These are phyloP conservation scores for Penelope pileata DNA, from an alignment of 2,113 vertebrate species.

Conservation along the genomic window DNA sequence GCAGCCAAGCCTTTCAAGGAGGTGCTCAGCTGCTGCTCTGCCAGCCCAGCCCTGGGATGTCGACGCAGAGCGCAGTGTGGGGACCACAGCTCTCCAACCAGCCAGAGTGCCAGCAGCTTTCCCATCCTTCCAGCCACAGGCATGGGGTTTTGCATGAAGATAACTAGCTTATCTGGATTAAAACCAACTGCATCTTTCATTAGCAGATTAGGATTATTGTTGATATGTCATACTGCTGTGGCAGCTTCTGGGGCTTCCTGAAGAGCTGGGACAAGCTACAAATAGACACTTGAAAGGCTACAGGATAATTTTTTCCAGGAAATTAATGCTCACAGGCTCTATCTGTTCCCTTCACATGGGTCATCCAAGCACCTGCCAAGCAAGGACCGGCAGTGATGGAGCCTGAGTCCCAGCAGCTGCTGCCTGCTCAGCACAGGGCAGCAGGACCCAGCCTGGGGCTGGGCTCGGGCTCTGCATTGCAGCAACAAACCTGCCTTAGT, in stretches of 20 bases:
- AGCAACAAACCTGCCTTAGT: background rate
- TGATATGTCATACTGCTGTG: background rate
- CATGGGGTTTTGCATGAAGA: background rate
- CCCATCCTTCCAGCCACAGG: background rate
- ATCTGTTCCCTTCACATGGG: background rate
- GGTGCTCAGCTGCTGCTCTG: background rate
- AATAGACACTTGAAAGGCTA: background rate
- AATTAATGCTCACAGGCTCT: background rate
- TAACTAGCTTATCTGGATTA: background rate
- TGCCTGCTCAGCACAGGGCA: background rate
- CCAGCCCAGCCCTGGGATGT: background rate
- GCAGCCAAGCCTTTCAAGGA: background rate
- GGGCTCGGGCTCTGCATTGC: background rate
- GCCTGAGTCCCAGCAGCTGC: rapidly evolving
- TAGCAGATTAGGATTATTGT: background rate
- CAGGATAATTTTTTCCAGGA: background rate
- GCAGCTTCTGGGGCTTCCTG: background rate
- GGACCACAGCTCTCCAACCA: background rate
- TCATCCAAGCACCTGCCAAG: background rate
- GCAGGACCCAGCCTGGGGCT: background rate
- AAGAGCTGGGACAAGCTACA: background rate
- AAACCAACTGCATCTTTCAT: background rate
- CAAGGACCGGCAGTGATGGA: background rate
- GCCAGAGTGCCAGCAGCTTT: background rate
- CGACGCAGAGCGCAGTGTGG: background rate